phyloP scores from a whole-genome alignment of 2,113 vertebrate species.

The Oreochromis niloticus region DNA sequence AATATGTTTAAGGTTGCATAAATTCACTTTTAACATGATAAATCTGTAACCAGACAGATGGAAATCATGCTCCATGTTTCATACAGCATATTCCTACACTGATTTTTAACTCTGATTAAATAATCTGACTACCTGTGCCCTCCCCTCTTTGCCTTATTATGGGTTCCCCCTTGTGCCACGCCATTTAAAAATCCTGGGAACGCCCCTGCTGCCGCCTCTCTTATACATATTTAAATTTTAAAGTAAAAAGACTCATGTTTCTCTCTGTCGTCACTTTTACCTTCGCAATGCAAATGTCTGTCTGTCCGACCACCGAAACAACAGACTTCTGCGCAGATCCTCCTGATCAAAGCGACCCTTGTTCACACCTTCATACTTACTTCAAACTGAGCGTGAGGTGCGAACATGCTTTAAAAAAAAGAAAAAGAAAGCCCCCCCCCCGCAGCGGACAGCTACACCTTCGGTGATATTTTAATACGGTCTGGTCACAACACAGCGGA shows the following conservation, averaged over 20 bases:
- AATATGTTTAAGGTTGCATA: background rate
- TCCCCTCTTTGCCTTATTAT: background rate
- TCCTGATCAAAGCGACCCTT: conserved; percentile 50
- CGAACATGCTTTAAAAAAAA: background rate
- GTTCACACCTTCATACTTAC: conserved; percentile 36
- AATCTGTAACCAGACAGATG: background rate
- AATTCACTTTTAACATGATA: background rate
- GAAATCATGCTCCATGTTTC: background rate
- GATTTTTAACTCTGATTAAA: background rate
- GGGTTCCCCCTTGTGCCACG: background rate
- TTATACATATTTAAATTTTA: background rate
- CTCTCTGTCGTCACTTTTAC: background rate
- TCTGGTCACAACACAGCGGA: background rate
- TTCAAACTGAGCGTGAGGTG: conserved; percentile 17
- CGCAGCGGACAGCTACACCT: conserved; percentile 25
- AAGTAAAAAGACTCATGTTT: background rate
- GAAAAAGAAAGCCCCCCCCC: background rate
- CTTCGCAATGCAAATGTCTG: background rate
- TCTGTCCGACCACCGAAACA: background rate
- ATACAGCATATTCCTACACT: background rate
- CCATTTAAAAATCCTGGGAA: background rate
- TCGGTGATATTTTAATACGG: conserved; percentile 27
- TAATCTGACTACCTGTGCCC: background rate
- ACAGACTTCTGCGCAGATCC: background rate
- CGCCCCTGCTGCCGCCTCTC: background rate